Conservation (phyloP, 2,113 vertebrate species). For the Ptilorrhoa leucosticta region DNA sequence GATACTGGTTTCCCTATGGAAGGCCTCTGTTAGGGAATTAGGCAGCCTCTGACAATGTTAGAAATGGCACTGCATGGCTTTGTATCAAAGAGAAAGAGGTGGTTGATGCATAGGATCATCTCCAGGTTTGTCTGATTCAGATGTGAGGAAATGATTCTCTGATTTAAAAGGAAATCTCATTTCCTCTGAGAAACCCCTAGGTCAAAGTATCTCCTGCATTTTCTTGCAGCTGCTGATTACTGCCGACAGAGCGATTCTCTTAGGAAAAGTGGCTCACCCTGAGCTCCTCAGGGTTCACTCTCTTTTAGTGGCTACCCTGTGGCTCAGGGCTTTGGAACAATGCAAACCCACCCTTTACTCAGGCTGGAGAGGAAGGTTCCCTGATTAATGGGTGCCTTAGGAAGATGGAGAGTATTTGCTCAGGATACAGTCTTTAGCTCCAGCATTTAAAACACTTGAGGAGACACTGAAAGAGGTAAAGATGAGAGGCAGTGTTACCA, state of each 20-base stretch:
- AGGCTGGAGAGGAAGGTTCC: background rate
- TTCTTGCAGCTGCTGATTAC: background rate
- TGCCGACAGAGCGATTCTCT: background rate
- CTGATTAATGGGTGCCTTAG: background rate
- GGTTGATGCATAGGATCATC: background rate
- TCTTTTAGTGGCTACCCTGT: background rate
- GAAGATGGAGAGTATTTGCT: background rate
- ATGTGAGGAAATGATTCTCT: background rate
- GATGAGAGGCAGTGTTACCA: slow-evolving; percentile 3
- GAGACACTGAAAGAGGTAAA: background rate
- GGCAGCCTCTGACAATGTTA: background rate
- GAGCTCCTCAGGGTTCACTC: background rate
- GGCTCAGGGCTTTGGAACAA: background rate
- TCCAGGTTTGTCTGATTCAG: background rate
- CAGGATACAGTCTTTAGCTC: background rate
- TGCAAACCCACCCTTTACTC: background rate
- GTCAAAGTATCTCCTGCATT: background rate
- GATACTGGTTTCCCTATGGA: background rate
- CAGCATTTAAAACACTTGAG: background rate
- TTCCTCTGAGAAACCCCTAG: background rate
- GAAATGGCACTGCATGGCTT: background rate
- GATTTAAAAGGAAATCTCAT: background rate
- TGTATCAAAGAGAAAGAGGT: background rate
- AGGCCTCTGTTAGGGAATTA: background rate
- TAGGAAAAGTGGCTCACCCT: background rate